These are phyloP conservation scores for Spisula subtruncata DNA, from an alignment of 2,888 invertebrate species.

Conservation along the genomic window DNA sequence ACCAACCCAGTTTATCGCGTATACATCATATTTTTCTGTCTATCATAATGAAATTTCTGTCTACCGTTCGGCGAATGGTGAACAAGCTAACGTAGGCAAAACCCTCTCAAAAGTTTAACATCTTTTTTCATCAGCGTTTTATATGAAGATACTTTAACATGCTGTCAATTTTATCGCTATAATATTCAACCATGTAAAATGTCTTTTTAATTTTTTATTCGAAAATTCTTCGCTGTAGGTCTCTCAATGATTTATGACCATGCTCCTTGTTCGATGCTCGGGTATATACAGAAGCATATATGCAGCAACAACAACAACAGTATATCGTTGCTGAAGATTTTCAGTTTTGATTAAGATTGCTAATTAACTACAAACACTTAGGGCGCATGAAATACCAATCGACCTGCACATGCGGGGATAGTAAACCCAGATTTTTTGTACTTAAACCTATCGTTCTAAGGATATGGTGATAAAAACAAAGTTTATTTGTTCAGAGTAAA, in stretches of 20 bases:
- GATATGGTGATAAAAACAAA: not conserved
- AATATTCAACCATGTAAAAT: slow-evolving; percentile 63
- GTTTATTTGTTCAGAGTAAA: slow-evolving; percentile 6
- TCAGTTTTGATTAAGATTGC: slow-evolving; percentile 41
- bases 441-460: slow-evolving; percentile 10
- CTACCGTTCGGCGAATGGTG: slow-evolving; percentile 37
- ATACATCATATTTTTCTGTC: slow-evolving; percentile 69
- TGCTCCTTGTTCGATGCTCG: slow-evolving; percentile 37
- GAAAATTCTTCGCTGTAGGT: slow-evolving; percentile 69
- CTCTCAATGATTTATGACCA: slow-evolving; percentile 66
- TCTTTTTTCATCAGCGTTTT: slow-evolving; percentile 64
- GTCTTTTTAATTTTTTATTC: slow-evolving; percentile 70
- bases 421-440: slow-evolving; percentile 32
- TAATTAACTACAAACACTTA: slow-evolving; percentile 57
- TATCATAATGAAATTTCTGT: slow-evolving; percentile 57
- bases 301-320: no score
- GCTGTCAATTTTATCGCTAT: slow-evolving; percentile 70
- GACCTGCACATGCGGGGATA: slow-evolving; percentile 47
- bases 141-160: slow-evolving; percentile 66
- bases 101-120: slow-evolving; percentile 53
- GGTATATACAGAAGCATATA: slow-evolving; percentile 35
- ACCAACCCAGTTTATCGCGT: slow-evolving; percentile 53
- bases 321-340: slow-evolving; percentile 49
- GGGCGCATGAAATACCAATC: slow-evolving; percentile 35
- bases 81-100: slow-evolving; percentile 4